Conservation (phyloP, 2,888 invertebrate genomes). For the Apamea sordens region DNA sequence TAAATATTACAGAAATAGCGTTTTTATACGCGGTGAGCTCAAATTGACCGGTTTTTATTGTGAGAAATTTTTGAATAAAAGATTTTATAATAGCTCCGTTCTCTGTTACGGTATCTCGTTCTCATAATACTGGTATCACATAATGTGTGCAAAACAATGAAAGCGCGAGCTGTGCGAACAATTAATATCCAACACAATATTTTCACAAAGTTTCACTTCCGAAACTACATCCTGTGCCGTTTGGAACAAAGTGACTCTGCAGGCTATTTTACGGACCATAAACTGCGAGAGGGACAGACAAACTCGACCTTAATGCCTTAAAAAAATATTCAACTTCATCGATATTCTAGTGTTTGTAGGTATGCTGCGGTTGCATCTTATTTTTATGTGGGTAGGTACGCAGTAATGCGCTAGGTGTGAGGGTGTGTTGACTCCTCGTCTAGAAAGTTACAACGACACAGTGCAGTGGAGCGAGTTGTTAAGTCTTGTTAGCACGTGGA, state of each 20-base stretch:
- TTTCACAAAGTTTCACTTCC: conserved; percentile 84
- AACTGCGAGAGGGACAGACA: conserved; percentile 74
- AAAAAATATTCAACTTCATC: conserved; percentile 76
- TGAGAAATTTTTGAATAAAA: conserved; percentile 69
- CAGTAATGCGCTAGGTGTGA: conserved; percentile 26
- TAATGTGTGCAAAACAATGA: conserved; percentile 73
- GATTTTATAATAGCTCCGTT: conserved; percentile 68
- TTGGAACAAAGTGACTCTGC: conserved; percentile 81
- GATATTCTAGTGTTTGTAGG: conserved; percentile 63
- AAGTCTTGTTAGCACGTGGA: conserved; percentile 75
- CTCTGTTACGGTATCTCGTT: conserved; percentile 63
- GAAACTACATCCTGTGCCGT: conserved; percentile 79
- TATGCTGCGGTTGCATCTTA: conserved; percentile 41
- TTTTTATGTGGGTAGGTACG: conserved; percentile 45
- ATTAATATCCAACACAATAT: conserved; percentile 86
- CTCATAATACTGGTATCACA: conserved; percentile 67
- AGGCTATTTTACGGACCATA: conserved; percentile 85
- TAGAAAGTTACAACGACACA: conserved; percentile 75
- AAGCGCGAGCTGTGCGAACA: conserved; percentile 76
- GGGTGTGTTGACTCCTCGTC: conserved; percentile 71
- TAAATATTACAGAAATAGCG: conserved; percentile 71
- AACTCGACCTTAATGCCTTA: conserved; percentile 73
- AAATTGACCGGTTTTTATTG: conserved; percentile 70
- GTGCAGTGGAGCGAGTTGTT: conserved; percentile 71
- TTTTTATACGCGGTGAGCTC: conserved; percentile 66